A percentile compares a stretch with the other conserved stretches of the same genome.
These are phyloP conservation scores for Esox masquinongy DNA, from an alignment of 2,797 vertebrate genomes.

Conservation along the genomic window DNA sequence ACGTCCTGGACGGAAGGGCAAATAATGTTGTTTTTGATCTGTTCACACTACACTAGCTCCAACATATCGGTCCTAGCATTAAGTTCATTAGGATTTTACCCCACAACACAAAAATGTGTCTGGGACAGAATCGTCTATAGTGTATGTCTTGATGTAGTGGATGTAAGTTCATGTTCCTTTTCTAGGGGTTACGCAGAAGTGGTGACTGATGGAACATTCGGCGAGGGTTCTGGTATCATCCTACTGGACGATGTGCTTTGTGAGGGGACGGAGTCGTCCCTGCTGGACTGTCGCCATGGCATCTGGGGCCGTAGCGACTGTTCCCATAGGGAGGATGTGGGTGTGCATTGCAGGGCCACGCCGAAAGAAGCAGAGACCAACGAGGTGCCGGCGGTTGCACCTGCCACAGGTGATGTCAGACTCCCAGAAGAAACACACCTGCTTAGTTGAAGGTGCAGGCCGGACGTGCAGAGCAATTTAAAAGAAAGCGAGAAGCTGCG, in stretches of 20 bases:
- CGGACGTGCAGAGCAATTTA: too few relatives aligned
- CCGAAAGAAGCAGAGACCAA: conserved; percentile 71
- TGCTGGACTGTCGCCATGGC: conserved; percentile 85
- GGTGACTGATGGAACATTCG: conserved; percentile 72
- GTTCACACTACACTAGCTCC: too few relatives aligned
- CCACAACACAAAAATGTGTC: too few relatives aligned
- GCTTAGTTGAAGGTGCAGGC: too few relatives aligned
- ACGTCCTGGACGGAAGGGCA: too few relatives aligned
- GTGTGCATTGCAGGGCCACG: conserved; percentile 80
- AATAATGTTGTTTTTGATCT: too few relatives aligned
- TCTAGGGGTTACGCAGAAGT: conserved; percentile 74
- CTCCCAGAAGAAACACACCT: neutral
- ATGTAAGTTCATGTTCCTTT: neutral
- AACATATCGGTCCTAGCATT: too few relatives aligned
- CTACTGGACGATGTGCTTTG: conserved; percentile 90
- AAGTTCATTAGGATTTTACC: too few relatives aligned
- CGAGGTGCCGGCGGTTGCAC: conserved; percentile 67
- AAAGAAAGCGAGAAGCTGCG: too few relatives aligned
- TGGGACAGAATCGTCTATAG: too few relatives aligned
- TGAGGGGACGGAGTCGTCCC: conserved; percentile 82
- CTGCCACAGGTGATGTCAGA: conserved; percentile 59
- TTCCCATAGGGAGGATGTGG: conserved; percentile 89
- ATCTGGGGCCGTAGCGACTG: conserved; percentile 93
- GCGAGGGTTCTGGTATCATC: conserved; percentile 84
- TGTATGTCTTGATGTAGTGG: neutral